Conservation (phyloP, 2,888 invertebrate genomes). For the Aspidapion aeneum region DNA sequence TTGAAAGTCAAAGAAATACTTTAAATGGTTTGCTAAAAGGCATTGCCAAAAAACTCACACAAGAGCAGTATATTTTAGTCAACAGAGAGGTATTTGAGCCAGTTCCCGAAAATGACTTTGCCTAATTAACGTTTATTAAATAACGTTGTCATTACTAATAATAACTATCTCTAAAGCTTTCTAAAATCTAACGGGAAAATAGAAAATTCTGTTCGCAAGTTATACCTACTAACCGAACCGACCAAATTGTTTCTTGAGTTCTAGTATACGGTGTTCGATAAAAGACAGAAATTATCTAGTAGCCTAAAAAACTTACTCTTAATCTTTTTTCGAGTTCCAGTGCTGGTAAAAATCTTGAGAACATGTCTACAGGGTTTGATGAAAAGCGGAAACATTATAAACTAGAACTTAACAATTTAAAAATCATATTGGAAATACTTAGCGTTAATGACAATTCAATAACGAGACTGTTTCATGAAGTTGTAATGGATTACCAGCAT, state of each 20-base stretch:
- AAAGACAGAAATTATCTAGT: no score
- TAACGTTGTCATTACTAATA: no score
- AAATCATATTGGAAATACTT: constrained; percentile 41
- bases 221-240: no score
- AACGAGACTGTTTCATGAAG: constrained; percentile 40
- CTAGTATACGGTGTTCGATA: no score
- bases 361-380: constrained; percentile 29
- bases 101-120: no score
- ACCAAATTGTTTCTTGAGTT: no score
- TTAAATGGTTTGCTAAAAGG: constrained; percentile 8
- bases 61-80: constrained; percentile 17
- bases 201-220: no score
- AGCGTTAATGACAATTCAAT: constrained; percentile 37
- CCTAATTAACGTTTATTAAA: no score
- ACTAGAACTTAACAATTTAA: constrained; percentile 42
- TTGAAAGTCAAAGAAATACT: constrained; percentile 4
- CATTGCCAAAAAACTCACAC: constrained; percentile 10
- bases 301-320: no score
- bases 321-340: constrained; percentile 30
- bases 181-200: no score
- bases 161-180: no score
- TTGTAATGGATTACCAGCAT: constrained; percentile 39
- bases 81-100: constrained; percentile 13
- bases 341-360: constrained; percentile 24
- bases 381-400: constrained; percentile 35